Base-by-base conservation (phyloP, 2,888 invertebrate species). In the Polydrusus cervinus region DNA sequence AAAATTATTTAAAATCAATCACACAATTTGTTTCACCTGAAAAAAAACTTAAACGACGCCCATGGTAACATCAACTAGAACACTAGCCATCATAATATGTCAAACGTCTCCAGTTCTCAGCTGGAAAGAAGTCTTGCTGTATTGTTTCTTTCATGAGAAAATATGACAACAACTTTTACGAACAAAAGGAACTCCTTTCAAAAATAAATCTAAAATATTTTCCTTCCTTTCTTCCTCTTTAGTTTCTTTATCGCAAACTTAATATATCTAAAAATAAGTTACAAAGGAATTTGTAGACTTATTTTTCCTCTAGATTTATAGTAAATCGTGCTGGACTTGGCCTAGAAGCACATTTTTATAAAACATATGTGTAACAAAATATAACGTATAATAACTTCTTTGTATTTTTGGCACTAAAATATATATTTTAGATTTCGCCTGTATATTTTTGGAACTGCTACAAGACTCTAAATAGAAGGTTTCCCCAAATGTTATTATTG, bases 221-320 rank as follows among this genome's bases (percentile, higher is more conserved):
- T 55, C 13, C 34, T 55, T 55, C 34, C 8, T 55, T 55, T 55
- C 34, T n/a, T 34, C 10, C 8, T 34, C 34, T 34, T 34, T 8
- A 55, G 34, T 34, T 53, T 55, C 55, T 55, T 55, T 55, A 55
- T 55, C 55, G 55, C n/a, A 5, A 55, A 55, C 55, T 55, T 34
- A 55, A 34, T 55, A 55, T 30, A 55, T 16, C 55, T 34, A 34
- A 34, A 53, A 55, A 55, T 14, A 14, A 34, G 34, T 34, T 55
- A 34, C 14, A 55, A 34, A 34, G 34, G 55, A 14, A 34, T 34
- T 30, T 55, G n/a, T 34, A n/a, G 55, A 14, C 8, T 55, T 34
- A 55, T 55, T 34, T 51, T 55, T 55, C 25, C 20, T 10, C 9
- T 34, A 55, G 14, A 34, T 34, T 13, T 10, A 34, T 14, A 25